These are phyloP conservation scores for Laspeyria flexula DNA, from an alignment of 2,888 invertebrate species.

Conservation along the genomic window DNA sequence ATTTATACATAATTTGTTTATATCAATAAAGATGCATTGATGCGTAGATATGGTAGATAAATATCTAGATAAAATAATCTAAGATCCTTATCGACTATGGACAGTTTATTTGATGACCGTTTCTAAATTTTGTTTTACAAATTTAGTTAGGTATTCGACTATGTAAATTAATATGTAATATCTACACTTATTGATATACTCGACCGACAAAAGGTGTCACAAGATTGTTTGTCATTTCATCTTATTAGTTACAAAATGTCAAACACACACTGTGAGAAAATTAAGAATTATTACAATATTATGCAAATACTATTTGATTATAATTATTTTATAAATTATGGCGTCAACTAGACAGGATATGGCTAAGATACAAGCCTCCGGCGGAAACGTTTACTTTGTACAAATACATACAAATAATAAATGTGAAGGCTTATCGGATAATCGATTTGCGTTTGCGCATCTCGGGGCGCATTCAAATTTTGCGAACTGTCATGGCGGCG, in stretches of 20 bases:
- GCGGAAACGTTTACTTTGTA: constrained; percentile 67
- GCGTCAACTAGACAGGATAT: constrained; percentile 57
- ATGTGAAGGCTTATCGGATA: constrained; percentile 70
- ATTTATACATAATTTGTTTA: not conserved
- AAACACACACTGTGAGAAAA: constrained; percentile 9
- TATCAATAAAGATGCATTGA: constrained; percentile 17
- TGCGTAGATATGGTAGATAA: constrained; percentile 8
- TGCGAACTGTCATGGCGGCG: constrained; percentile 76
- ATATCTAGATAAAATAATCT: not conserved
- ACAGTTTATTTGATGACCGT: too few species aligned
- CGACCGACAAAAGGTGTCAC: not conserved
- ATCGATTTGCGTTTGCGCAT: constrained; percentile 79
- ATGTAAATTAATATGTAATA: too few species aligned
- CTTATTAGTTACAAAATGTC: constrained; percentile 30
- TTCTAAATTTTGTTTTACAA: too few species aligned
- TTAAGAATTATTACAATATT: constrained; percentile 18
- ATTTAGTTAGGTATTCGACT: too few species aligned
- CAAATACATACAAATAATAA: constrained; percentile 54
- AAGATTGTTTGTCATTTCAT: not conserved
- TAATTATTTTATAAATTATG: constrained; percentile 42
- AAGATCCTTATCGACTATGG: not conserved
- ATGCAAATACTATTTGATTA: constrained; percentile 40
- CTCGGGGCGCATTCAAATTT: constrained; percentile 82
- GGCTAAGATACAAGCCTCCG: constrained; percentile 55
- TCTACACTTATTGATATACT: not conserved